Conservation (phyloP, 2,888 invertebrate species). For the Formica aserva region DNA sequence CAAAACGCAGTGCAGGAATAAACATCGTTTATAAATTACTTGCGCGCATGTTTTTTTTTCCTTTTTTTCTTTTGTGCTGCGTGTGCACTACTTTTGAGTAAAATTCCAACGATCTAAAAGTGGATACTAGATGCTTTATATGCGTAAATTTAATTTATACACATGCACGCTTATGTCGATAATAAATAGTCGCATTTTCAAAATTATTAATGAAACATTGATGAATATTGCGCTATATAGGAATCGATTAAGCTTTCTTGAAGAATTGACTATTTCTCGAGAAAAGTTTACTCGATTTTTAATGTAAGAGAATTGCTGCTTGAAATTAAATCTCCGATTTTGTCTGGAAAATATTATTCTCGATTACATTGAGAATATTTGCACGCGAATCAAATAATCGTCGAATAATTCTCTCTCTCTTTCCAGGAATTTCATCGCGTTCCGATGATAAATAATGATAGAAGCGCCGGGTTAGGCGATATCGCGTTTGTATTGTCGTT, state of each 20-base stretch:
- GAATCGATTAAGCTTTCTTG: neutral
- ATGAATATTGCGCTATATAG: neutral
- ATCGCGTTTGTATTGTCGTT: conserved; percentile 45
- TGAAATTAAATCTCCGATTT: conserved; percentile 7
- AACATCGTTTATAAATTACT: conserved; percentile 68
- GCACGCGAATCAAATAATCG: conserved; percentile 1
- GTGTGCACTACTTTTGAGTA: neutral
- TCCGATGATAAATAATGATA: conserved; percentile 42
- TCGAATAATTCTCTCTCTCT: neutral
- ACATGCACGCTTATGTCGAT: neutral
- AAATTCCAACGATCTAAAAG: neutral
- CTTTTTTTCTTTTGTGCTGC: neutral
- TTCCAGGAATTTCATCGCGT: conserved; percentile 35
- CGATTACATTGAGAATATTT: conserved; percentile 6
- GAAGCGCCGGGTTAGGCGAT: conserved; percentile 14
- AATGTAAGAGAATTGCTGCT: neutral
- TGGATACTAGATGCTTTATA: neutral
- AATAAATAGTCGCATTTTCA: neutral
- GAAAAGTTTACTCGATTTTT: neutral
- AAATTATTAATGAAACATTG: neutral
- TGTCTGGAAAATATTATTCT: neutral
- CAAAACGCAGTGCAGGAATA: conserved; percentile 64
- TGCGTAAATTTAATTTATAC: neutral
- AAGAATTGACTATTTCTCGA: neutral
- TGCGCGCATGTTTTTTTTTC: conserved; percentile 23